These are phyloP conservation scores for Encarsia formosa DNA, from an alignment of 2,888 invertebrate species.

Conservation along the genomic window DNA sequence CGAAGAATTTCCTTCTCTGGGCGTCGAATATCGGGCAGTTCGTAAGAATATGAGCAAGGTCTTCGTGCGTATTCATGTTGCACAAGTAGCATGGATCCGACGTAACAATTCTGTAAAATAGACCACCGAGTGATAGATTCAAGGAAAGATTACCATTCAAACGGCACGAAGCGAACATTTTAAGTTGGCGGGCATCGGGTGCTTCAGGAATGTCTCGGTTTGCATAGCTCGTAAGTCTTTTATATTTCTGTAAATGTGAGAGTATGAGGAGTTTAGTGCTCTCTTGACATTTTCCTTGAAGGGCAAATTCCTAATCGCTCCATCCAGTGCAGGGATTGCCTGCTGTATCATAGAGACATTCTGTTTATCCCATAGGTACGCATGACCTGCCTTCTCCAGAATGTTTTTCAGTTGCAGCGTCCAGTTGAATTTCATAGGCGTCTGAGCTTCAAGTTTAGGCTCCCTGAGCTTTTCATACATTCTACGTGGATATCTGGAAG, in stretches of 20 bases:
- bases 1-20: too few species aligned
- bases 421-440: not conserved
- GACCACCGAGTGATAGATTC: too few species aligned
- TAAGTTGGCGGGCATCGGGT: too few species aligned
- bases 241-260: not conserved
- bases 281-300: not conserved
- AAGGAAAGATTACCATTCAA: too few species aligned
- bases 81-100: too few species aligned
- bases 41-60: too few species aligned
- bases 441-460: not conserved
- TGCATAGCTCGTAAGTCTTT: not conserved
- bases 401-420: not conserved
- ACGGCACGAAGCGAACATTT: too few species aligned
- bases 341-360: not conserved
- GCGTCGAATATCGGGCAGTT: too few species aligned
- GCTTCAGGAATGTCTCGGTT: too few species aligned
- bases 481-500: not conserved
- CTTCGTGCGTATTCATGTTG: too few species aligned
- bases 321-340: not conserved
- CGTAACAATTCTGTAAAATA: too few species aligned
- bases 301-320: not conserved
- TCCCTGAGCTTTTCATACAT: not conserved
- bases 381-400: not conserved
- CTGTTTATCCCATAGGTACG: not conserved
- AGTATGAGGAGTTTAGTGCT: not conserved